A percentile compares a stretch with the other conserved stretches of the same genome.
Evolutionary conservation across 1,140 invertebrate species (phyloP).

Genomic region (Stegodyphus mimosarum): DNA sequence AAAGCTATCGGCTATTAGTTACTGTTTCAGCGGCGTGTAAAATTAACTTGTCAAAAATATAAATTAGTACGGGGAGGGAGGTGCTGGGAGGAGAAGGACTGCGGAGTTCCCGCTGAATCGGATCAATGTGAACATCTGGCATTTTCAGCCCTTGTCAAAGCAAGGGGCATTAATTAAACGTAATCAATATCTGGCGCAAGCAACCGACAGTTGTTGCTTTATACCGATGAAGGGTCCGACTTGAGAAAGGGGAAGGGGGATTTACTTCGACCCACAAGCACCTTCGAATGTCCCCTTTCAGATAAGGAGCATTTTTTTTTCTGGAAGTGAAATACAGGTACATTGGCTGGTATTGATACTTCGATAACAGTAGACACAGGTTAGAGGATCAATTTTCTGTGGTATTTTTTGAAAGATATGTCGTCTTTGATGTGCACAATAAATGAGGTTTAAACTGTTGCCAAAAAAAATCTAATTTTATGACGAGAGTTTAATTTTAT

Average conservation of each 20-base stretch:
- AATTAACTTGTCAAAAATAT: constrained; percentile 61
- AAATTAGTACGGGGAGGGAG: constrained; percentile 36
- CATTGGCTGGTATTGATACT: no score
- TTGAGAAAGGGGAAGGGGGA: neutral
- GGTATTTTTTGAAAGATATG: no score
- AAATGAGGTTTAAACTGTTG: no score
- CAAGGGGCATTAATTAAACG: constrained; percentile 58
- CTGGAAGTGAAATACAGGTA: no score
- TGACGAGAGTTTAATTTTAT: no score
- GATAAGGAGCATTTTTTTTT: no score
- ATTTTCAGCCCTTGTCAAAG: constrained; percentile 56
- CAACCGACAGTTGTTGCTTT: constrained; percentile 59
- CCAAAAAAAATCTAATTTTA: no score
- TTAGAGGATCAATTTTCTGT: no score
- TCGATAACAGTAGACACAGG: no score
- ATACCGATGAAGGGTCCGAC: constrained; percentile 45
- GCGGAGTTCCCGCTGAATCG: constrained; percentile 5
- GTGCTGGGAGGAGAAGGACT: neutral
- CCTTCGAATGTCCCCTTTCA: no score
- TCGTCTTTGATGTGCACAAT: no score
- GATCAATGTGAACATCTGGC: constrained; percentile 54
- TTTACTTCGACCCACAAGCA: no score
- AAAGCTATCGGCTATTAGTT: constrained; percentile 57
- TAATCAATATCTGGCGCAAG: constrained; percentile 54
- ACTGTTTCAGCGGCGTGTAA: constrained; percentile 57